Evolutionary conservation across 2,113 vertebrate genomes (phyloP).

Genomic region (Micronycteris hirsuta): DNA sequence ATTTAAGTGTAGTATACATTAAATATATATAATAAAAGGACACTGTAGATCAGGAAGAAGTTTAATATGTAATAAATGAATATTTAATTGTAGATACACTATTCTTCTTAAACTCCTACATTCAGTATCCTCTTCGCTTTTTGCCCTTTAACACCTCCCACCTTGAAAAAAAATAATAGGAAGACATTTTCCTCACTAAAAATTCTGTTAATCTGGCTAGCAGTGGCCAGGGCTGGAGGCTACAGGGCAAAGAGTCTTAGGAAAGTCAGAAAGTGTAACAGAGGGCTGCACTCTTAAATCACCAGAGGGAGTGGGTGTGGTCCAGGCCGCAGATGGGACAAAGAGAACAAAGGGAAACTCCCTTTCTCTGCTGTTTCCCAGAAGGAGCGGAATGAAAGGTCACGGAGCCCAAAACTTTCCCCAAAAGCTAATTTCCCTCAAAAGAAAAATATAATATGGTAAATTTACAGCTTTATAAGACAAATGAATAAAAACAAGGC

Average conservation of each 20-base stretch:
- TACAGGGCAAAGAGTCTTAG: not conserved
- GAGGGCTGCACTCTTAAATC: no score
- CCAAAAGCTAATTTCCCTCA: not conserved
- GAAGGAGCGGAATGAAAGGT: not conserved
- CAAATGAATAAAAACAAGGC: not conserved
- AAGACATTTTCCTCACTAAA: not conserved
- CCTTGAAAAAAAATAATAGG: not conserved
- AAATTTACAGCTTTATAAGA: not conserved
- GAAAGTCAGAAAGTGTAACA: not conserved
- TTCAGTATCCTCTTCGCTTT: not conserved
- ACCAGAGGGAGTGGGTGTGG: not conserved
- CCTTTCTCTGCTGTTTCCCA: not conserved
- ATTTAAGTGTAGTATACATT: not conserved
- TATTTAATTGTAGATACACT: not conserved
- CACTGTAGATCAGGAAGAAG: not conserved
- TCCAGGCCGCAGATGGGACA: not conserved
- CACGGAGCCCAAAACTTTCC: not conserved
- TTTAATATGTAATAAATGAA: not conserved
- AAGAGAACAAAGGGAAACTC: not conserved
- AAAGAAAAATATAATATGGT: not conserved
- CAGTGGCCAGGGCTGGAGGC: not conserved
- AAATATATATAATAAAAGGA: not conserved
- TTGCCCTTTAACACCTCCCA: not conserved
- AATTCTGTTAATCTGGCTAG: not conserved
- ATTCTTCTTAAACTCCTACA: not conserved